These are phyloP conservation scores for Nomada ferruginata DNA, from an alignment of 2,888 invertebrate genomes.

Conservation along the genomic window DNA sequence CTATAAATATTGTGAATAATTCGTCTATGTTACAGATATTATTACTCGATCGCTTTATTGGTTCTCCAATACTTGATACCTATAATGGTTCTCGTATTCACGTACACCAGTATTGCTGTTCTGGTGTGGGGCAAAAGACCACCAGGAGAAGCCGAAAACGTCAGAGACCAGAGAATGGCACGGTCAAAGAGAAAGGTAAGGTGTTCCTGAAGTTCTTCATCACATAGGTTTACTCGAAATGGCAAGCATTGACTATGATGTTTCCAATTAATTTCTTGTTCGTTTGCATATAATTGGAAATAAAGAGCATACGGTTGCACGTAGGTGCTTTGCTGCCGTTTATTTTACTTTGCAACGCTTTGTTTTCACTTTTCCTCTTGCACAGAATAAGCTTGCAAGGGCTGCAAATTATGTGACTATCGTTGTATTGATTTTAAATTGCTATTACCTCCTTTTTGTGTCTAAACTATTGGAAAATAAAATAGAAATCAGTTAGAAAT, in stretches of 20 bases:
- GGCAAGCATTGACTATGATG: background rate
- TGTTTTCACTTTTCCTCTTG: too few species aligned
- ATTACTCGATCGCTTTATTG: constrained; percentile 92
- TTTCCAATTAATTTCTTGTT: background rate
- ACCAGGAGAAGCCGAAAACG: constrained; percentile 94
- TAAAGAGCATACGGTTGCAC: background rate
- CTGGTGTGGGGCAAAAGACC: constrained; percentile 95
- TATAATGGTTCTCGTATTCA: constrained; percentile 91
- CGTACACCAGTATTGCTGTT: constrained; percentile 93
- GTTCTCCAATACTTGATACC: constrained; percentile 94
- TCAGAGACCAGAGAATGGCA: constrained; percentile 92
- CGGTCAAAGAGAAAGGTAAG: constrained; percentile 94
- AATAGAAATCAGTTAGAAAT: too few species aligned
- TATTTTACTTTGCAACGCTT: too few species aligned
- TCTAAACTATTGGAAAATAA: too few species aligned
- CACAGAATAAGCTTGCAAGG: too few species aligned
- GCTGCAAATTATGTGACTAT: too few species aligned
- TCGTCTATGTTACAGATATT: constrained; percentile 82
- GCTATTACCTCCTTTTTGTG: too few species aligned
- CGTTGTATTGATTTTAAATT: too few species aligned
- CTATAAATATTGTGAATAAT: background rate
- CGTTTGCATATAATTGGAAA: background rate
- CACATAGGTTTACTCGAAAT: background rate
- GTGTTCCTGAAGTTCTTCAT: background rate
- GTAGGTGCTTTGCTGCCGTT: too few species aligned